Evolutionary conservation across 2,797 vertebrate species (phyloP), one percentile per base, ranked within the genome.

Genomic region (Channa striata): DNA sequence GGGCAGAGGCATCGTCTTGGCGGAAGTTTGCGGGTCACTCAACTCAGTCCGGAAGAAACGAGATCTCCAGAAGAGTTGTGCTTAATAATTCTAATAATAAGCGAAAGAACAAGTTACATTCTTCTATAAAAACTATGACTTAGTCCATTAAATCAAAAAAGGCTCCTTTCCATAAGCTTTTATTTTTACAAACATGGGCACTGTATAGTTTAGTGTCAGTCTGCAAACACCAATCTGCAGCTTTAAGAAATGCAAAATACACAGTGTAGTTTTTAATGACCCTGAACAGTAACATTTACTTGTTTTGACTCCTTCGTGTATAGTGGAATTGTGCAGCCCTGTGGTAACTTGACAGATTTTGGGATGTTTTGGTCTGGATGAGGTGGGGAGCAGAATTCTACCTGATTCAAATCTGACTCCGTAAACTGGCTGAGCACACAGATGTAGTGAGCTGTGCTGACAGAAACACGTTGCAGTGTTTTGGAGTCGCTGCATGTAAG

Each of bases 311-410:
- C 48, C 14, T 30, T 30, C 43, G 1, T 17, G 3, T 30, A 34
- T 40, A 13, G 5, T 61, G 33, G 60, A 10, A 25, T 16, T 52
- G 36, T 69, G 19, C 40, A 59, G 59, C 39, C 33, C 8, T 5
- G 6, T 52, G 44, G 47, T 23, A 25, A 9, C 63, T 43, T 64
- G 53, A 14, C 49, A 33, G 19, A 13, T 4, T 11, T 11, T 61
- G 57, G 25, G 70, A 69, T 42, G 40, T 65, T 72, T 46, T 66
- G 59, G 58, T 69, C 52, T 61, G 43, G 59, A 67, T 43, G 43
- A 44, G 30, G 19, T 23, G 43, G 69, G 52, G 20, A 12, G 36
- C 39, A 53, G 6, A 64, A 69, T 21, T 51, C 44, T 19, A 12
- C 54, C 47, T 63, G 25, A 30, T 30, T 30, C 25, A 4, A 30